These are phyloP conservation scores for Mustela nigripes DNA, from an alignment of 2,113 vertebrate genomes.

Conservation along the genomic window DNA sequence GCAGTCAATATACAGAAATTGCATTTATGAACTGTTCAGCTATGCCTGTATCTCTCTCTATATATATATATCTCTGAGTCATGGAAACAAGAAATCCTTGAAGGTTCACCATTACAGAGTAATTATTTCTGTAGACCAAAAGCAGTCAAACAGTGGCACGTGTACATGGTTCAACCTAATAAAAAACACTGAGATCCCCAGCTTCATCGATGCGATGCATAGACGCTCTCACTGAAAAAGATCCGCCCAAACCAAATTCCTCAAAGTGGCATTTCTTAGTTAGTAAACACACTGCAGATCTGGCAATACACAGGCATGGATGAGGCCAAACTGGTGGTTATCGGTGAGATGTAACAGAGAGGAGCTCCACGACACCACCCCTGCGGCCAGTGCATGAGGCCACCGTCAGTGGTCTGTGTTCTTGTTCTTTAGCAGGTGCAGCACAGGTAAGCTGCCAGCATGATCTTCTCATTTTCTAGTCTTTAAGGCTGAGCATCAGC, in stretches of 20 bases:
- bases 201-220: background rate
- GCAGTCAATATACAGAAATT: background rate
- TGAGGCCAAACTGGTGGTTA: background rate
- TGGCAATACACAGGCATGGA: accelerated
- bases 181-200: background rate
- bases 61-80: background rate
- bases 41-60: background rate
- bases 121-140: background rate
- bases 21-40: background rate
- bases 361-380: accelerated
- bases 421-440: background rate
- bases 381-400: background rate
- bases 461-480: background rate
- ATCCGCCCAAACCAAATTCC: background rate
- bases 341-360: background rate
- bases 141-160: background rate
- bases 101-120: background rate
- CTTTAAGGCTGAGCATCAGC: background rate
- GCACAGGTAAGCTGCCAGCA: background rate
- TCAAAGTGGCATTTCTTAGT: background rate
- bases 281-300: background rate
- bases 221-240: background rate
- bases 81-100: background rate
- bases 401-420: background rate
- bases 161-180: background rate